Base-by-base conservation (phyloP, 2,888 invertebrate species). In the Andrena chrysosceles region DNA sequence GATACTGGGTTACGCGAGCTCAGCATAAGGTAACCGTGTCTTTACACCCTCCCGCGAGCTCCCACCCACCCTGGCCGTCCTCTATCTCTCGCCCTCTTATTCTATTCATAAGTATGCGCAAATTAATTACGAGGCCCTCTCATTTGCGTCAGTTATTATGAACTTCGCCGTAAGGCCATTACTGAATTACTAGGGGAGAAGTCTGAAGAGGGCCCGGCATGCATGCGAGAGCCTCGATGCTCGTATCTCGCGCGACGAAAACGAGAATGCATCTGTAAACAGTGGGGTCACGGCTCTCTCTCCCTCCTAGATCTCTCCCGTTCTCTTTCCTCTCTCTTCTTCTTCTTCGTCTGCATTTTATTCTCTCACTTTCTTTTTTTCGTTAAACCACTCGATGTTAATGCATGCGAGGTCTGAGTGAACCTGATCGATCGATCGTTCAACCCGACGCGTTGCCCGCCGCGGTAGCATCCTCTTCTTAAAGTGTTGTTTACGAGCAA, bases 121-220 rank as follows among this genome's bases (percentile, higher is more conserved):
- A 87, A 87, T 88, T 88, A 88, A 89, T 88, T 87, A 89, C 83
- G 64, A 73, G 77, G 71, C 69, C 79, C 69, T 81, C 89, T 85
- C 87, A 85, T 87, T 89, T 84, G 84, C 85, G 87, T 82, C 85
- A 71, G 82, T 88, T 88, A 85, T 88, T 87, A 89, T 79, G 85
- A 87, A 89, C 77, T 83, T 85, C 74, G 63, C 69, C 76, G 76
- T 74, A 83, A 89, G 76, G 85, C 79, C 87, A 87, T 88, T 88
- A 84, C 83, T 77, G 84, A 83, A 88, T 88, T 84, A 88, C 78
- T 56, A 75, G 75, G 49, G 64, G 60, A 26, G 56, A 62, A 81
- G 71, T 54, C 67, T 76, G 73, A 56, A 79, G 71, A 42, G 42
- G 68, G 54, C 49, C 63, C 35, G 64, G 33, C 33, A 8, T 70